phyloP scores from a whole-genome alignment of 2,888 invertebrate species.

The Byasa hedistus region DNA sequence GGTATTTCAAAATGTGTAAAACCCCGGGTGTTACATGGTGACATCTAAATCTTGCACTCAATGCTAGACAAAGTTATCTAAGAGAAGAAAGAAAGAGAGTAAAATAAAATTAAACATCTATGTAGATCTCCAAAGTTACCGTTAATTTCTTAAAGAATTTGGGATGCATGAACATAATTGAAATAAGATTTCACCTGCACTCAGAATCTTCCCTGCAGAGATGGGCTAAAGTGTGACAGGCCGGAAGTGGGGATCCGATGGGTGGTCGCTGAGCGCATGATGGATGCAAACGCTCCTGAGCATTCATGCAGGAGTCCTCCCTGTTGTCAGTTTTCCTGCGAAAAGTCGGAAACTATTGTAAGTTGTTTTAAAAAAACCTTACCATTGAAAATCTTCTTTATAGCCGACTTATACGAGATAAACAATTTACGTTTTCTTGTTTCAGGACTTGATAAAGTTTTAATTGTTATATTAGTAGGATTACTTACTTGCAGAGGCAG shows the following conservation, averaged over 20 bases:
- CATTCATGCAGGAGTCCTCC: conserved; percentile 92
- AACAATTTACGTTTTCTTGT: too few species aligned
- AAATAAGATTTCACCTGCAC: conserved; percentile 84
- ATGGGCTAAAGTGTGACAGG: conserved; percentile 91
- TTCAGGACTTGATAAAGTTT: background rate
- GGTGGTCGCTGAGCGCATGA: conserved; percentile 91
- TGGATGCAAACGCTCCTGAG: conserved; percentile 94
- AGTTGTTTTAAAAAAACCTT: background rate
- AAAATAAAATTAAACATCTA: too few species aligned
- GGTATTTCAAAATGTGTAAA: too few species aligned
- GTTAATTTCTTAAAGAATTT: too few species aligned
- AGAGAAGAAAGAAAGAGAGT: too few species aligned
- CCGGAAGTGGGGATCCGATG: conserved; percentile 86
- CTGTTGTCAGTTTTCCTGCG: conserved; percentile 91
- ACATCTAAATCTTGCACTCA: too few species aligned
- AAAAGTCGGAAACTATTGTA: conserved; percentile 31
- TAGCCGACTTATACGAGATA: too few species aligned
- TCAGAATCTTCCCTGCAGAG: conserved; percentile 89
- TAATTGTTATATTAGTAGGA: background rate
- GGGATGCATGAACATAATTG: too few species aligned
- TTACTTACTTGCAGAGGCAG: conserved; percentile 93
- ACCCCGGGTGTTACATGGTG: too few species aligned
- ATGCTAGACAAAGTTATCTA: too few species aligned
- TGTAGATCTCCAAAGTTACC: too few species aligned
- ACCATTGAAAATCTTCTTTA: too few species aligned